phyloP scores from a whole-genome alignment of 1,140 invertebrate genomes.

The Rhagoletis pomonella region DNA sequence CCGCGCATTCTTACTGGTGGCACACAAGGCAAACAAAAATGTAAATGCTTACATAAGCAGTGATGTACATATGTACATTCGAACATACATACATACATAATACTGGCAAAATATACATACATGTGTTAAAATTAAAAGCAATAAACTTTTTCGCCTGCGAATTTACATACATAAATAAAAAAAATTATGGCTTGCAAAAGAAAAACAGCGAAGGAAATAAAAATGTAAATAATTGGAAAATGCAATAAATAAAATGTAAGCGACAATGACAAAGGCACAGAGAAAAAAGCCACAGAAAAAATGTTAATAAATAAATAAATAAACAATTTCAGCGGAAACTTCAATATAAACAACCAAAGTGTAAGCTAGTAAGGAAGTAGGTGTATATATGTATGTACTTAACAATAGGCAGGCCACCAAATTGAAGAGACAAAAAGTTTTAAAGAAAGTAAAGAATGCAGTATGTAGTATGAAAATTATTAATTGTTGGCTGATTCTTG shows the following conservation, averaged over 20 bases:
- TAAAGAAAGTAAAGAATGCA: constrained; percentile 8
- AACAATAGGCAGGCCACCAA: not conserved
- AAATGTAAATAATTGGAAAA: not conserved
- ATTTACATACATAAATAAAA: not conserved
- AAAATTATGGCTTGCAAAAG: not conserved
- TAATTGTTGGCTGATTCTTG: constrained; percentile 25
- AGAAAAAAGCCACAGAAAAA: not conserved
- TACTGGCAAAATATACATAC: not conserved
- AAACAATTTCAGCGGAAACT: not conserved
- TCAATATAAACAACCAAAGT: constrained; percentile 5
- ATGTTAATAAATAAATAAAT: constrained; percentile 11
- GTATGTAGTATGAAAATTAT: not conserved
- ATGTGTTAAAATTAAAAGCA: constrained; percentile 1
- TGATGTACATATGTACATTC: not conserved
- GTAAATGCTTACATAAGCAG: not conserved
- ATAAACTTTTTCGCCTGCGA: not conserved
- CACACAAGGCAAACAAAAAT: too few species aligned
- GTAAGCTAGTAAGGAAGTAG: not conserved
- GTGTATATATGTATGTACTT: constrained; percentile 2
- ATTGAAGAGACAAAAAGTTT: not conserved
- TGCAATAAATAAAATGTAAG: not conserved
- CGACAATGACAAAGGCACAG: not conserved
- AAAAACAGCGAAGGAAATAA: not conserved
- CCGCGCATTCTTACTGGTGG: too few species aligned
- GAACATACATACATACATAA: not conserved